These are phyloP conservation scores for Oncorhynchus mykiss DNA, from an alignment of 2,113 vertebrate species.

Conservation along the genomic window DNA sequence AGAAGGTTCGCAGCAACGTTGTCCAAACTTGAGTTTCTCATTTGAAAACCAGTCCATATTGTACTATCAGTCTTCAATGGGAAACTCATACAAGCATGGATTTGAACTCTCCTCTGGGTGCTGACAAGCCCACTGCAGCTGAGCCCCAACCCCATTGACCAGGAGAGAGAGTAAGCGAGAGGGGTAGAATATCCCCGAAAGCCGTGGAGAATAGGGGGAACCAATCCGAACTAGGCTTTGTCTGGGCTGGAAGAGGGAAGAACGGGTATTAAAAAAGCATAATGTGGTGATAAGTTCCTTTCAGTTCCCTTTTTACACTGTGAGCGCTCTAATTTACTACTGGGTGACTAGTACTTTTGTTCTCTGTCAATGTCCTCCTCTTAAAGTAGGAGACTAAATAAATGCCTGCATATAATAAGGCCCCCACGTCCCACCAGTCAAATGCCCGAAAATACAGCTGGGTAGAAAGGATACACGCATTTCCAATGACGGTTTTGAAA, in stretches of 20 bases:
- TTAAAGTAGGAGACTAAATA: constrained; percentile 42
- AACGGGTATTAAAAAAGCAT: constrained; percentile 58
- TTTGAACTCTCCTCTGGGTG: constrained; percentile 22
- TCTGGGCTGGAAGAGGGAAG: constrained; percentile 36
- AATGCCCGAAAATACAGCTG: not conserved
- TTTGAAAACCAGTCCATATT: constrained; percentile 1
- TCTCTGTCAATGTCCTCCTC: constrained; percentile 39
- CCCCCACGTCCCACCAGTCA: constrained; percentile 18
- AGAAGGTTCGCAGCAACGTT: no score
- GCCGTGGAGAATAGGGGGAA: constrained; percentile 57
- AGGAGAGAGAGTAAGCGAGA: not conserved
- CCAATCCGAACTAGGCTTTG: constrained; percentile 58
- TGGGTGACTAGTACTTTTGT: constrained; percentile 64
- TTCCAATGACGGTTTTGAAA: constrained; percentile 51
- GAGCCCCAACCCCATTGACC: constrained; percentile 16
- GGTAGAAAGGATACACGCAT: constrained; percentile 43
- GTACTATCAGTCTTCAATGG: constrained; percentile 12
- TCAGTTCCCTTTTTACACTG: constrained; percentile 53
- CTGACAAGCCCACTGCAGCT: constrained; percentile 48
- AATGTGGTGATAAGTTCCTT: constrained; percentile 67
- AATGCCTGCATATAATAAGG: constrained; percentile 48
- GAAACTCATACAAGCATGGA: not conserved
- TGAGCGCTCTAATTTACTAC: constrained; percentile 57
- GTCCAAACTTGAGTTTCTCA: not conserved
- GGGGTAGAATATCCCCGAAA: constrained; percentile 46